Evolutionary conservation across 2,113 vertebrate genomes (phyloP).

Genomic region (Suricata suricatta): DNA sequence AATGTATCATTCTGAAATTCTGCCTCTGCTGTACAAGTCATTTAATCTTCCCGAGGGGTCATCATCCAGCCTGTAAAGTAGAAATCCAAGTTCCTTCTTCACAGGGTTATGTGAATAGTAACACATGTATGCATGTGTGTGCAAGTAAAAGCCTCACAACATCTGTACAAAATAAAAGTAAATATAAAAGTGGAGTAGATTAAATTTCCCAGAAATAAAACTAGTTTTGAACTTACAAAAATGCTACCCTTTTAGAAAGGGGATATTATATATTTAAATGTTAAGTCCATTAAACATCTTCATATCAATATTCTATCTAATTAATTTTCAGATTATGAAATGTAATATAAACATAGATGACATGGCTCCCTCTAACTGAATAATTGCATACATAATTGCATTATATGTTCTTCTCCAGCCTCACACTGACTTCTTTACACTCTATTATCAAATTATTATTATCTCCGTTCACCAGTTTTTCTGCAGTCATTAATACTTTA

Average conservation of each 20-base stretch:
- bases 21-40: not conserved
- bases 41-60: not conserved
- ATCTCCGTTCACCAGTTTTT: not conserved
- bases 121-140: not conserved
- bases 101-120: not conserved
- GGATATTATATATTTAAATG: not conserved
- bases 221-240: not conserved
- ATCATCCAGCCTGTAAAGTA: not conserved
- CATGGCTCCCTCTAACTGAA: not conserved
- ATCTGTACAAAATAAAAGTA: not conserved
- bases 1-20: not conserved
- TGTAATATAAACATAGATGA: not conserved
- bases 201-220: not conserved
- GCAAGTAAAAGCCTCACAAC: not conserved
- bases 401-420: not conserved
- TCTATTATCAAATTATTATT: not conserved
- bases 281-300: not conserved
- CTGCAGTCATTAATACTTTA: not conserved
- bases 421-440: not conserved
- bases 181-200: not conserved
- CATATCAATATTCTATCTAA: not conserved
- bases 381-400: not conserved
- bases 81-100: not conserved
- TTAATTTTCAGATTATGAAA: slow-evolving; percentile 28
- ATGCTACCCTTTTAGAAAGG: not conserved